phyloP scores from a whole-genome alignment of 2,888 invertebrate species.

The Drosophila affinis region DNA sequence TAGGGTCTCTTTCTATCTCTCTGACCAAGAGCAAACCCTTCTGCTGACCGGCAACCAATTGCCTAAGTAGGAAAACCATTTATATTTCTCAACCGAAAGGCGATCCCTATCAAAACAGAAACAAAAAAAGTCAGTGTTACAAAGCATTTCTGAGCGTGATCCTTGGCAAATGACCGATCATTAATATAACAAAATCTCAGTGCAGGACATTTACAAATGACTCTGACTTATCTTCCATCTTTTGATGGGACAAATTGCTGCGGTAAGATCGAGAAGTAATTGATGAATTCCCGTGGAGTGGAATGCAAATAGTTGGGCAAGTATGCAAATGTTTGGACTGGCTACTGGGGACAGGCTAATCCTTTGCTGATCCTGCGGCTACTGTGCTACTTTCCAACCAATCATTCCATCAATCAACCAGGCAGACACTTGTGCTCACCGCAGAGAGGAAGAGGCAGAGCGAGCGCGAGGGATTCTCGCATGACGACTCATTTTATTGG shows the following conservation, averaged over 20 bases:
- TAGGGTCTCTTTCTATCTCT: background rate
- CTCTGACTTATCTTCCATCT: constrained; percentile 41
- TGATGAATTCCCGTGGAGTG: constrained; percentile 53
- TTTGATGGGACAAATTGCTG: constrained; percentile 65
- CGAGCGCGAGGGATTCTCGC: constrained; percentile 6
- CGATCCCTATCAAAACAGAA: constrained; percentile 42
- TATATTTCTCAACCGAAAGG: constrained; percentile 21
- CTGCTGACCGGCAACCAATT: background rate
- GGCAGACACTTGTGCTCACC: constrained; percentile 56
- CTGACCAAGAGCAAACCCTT: background rate
- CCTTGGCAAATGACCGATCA: constrained; percentile 68
- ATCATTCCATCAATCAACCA: constrained; percentile 63
- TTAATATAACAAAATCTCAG: constrained; percentile 59
- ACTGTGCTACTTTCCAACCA: constrained; percentile 66
- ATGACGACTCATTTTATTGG: constrained; percentile 74
- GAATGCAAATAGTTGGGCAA: constrained; percentile 57
- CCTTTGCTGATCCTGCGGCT: constrained; percentile 58
- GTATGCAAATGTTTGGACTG: constrained; percentile 72
- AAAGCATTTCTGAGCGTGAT: constrained; percentile 28
- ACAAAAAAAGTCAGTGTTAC: constrained; percentile 10
- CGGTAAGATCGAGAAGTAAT: constrained; percentile 62
- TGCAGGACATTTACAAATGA: constrained; percentile 71
- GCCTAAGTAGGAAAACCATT: constrained; percentile 16
- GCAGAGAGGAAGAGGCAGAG: constrained; percentile 1
- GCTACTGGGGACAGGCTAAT: constrained; percentile 58